Base-by-base conservation (phyloP, 2,113 vertebrate genomes). In the Pyrgilauda ruficollis region DNA sequence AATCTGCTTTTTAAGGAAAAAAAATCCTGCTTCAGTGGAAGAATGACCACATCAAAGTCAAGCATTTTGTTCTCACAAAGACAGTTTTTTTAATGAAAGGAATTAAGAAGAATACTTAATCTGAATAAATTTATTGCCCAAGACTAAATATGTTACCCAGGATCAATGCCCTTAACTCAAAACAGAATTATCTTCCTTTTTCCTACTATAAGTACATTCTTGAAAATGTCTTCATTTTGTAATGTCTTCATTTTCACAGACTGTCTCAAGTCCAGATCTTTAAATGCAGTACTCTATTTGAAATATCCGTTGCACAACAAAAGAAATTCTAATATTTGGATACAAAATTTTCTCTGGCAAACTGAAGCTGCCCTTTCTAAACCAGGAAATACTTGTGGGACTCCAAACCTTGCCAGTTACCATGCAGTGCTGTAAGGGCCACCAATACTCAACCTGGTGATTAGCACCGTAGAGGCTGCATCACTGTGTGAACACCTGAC, bases 1-100 rank as follows among this genome's bases (percentile, higher is more conserved):
- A 95, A 84, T 22, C 59, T 84, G 55, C 70, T 91, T 96, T 76
- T 75, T 87, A 84, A 91, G 89, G 87, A 82, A 81, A 75, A 93
- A 95, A 37, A 94, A 44, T 55, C 19, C 35, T 92, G 31, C 72
- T 95, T 95, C 90, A 74, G 49, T 84, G 63, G 62, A 97, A 96
- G 68, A 93, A 79, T 56, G 39, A 53, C 18, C 46, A 90, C 33
- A 83, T 44, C 61, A 82, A 96, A 97, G 64, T 77, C 80, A 96
- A 67, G 96, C 66, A 97, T 77, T 91, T 74, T 37, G 17, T 92
- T 94, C 78, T 88, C 74, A 80, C 30, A 66, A 74, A 88, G 62
- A 86, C 17, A 93, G 28, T 69, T 96, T 93, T 91, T 58, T 72
- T 68, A 81, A 77, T 56, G 37, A 87, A 96, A 92, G 39, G 96